A percentile compares a stretch with the other conserved stretches of the same genome.
phyloP scores from a whole-genome alignment of 1,140 invertebrate genomes.

The Cotesia vestalis region DNA sequence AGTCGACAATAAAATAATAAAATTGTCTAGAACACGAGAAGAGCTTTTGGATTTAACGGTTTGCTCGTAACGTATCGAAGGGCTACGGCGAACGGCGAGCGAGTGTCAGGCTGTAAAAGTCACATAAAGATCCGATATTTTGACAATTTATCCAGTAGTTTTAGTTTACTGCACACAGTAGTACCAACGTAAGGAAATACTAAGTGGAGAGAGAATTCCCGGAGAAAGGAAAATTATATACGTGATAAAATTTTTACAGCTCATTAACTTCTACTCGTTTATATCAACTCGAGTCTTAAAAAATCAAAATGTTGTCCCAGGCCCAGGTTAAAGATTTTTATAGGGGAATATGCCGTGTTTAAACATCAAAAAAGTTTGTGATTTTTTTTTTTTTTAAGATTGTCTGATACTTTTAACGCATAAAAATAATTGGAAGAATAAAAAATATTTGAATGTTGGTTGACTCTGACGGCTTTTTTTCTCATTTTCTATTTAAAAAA shows the following conservation, averaged over 20 bases:
- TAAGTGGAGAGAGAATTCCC: not conserved
- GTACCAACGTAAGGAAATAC: not conserved
- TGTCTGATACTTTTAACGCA: too few relatives aligned
- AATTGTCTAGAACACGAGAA: constrained; percentile 41
- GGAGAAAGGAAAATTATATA: not conserved
- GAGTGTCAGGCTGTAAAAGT: constrained; percentile 59
- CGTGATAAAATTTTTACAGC: constrained; percentile 13
- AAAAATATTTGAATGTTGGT: too few relatives aligned
- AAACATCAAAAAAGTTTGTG: too few relatives aligned
- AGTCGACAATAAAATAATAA: constrained; percentile 8
- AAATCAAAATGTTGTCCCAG: not conserved
- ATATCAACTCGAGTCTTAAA: constrained; percentile 19
- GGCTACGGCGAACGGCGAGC: constrained; percentile 41
- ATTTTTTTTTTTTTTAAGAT: too few relatives aligned
- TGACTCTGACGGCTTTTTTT: too few relatives aligned
- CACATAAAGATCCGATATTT: constrained; percentile 64
- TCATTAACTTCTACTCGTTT: not conserved
- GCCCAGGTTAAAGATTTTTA: not conserved
- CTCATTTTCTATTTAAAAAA: too few relatives aligned
- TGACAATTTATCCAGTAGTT: constrained; percentile 53
- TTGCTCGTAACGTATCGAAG: constrained; percentile 48
- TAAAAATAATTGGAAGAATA: too few relatives aligned
- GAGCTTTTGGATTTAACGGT: constrained; percentile 52
- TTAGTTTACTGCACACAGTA: not conserved
- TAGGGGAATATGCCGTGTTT: too few relatives aligned